Percentiles rank a stretch among this genome's conserved stretches.
phyloP scores from a whole-genome alignment of 2,888 invertebrate genomes.

The Eristalinus aeneus region DNA sequence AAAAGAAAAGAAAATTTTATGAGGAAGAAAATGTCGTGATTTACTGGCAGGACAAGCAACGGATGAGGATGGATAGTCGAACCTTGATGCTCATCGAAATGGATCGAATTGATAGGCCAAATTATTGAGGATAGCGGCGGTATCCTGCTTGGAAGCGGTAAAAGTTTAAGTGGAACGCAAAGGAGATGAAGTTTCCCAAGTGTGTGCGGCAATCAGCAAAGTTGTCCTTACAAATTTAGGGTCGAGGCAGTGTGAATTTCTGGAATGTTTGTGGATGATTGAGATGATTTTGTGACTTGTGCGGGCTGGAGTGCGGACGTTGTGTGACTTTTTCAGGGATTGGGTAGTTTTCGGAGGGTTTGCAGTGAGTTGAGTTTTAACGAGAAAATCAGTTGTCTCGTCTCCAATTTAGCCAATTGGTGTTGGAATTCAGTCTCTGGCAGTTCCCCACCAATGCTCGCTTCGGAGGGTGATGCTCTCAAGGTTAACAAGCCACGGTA shows the following conservation, averaged over 20 bases:
- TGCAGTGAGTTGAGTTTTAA: too few species aligned
- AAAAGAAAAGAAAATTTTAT: constrained; percentile 36
- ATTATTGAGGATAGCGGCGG: constrained; percentile 18
- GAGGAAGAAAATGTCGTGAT: constrained; percentile 50
- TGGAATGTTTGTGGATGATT: background rate
- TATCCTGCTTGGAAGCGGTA: background rate
- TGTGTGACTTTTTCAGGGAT: too few species aligned
- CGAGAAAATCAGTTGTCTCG: too few species aligned
- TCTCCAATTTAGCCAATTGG: too few species aligned
- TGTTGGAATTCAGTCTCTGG: too few species aligned
- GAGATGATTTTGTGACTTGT: background rate
- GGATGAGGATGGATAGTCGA: constrained; percentile 24
- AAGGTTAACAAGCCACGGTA: too few species aligned
- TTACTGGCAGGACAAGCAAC: constrained; percentile 22
- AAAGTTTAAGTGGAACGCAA: background rate
- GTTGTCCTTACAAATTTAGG: background rate
- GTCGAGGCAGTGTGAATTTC: background rate
- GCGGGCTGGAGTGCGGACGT: too few species aligned
- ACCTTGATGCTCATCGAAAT: constrained; percentile 21
- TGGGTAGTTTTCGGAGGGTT: too few species aligned
- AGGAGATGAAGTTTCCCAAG: background rate
- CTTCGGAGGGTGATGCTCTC: too few species aligned
- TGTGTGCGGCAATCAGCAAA: background rate
- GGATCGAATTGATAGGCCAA: constrained; percentile 31
- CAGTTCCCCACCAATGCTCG: too few species aligned